These are phyloP conservation scores for Hypotaenidia okinawae DNA, from an alignment of 2,797 vertebrate species.

Conservation along the genomic window DNA sequence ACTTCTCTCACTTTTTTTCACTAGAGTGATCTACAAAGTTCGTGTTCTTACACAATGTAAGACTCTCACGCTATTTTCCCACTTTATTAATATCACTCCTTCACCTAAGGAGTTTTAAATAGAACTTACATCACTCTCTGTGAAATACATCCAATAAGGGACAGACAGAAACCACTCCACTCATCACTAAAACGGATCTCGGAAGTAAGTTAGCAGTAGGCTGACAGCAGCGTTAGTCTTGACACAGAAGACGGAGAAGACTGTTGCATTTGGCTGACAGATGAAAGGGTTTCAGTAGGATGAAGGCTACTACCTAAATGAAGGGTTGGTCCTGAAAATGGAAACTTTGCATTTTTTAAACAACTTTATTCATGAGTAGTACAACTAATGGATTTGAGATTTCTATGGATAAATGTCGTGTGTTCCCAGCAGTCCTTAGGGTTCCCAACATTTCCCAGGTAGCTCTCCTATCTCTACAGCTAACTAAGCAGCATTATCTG, in stretches of 20 bases:
- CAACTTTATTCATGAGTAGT: neutral
- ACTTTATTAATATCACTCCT: neutral
- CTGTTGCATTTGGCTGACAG: neutral
- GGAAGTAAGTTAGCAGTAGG: neutral
- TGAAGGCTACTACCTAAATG: neutral
- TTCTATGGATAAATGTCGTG: neutral
- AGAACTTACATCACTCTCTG: neutral
- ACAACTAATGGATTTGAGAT: neutral
- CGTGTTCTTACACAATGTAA: neutral
- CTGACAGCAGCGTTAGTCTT: neutral
- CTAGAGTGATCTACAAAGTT: neutral
- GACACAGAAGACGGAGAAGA: neutral
- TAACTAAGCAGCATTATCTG: neutral
- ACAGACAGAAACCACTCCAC: neutral
- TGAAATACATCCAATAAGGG: neutral
- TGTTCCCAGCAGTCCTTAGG: neutral
- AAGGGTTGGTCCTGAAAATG: neutral
- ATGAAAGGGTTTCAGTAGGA: neutral
- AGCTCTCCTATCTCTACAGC: neutral
- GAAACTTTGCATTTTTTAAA: constrained; percentile 1
- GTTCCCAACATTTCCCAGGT: neutral
- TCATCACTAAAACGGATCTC: neutral
- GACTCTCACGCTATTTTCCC: neutral
- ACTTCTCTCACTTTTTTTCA: neutral
- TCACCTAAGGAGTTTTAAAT: constrained; percentile 17